Percentiles rank a stretch among this genome's conserved stretches.
Evolutionary conservation across 2,888 invertebrate species (phyloP).

Genomic region (Chrysodeixis includens): DNA sequence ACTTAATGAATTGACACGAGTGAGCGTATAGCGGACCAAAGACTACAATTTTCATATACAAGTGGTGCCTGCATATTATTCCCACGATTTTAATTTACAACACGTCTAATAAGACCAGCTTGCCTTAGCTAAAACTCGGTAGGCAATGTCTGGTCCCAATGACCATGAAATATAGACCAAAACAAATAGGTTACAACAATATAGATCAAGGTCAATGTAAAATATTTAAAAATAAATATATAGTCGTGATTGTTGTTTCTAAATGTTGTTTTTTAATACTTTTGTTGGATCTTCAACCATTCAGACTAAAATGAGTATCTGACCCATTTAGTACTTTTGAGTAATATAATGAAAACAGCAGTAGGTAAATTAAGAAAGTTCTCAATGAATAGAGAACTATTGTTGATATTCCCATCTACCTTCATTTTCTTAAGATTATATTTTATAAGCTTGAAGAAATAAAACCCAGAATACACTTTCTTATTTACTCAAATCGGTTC

Average conservation of each 20-base stretch:
- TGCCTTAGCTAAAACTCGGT: neutral
- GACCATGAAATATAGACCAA: neutral
- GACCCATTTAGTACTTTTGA: no score
- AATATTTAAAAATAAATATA: neutral
- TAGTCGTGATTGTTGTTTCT: neutral
- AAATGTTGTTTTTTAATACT: no score
- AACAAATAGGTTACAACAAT: neutral
- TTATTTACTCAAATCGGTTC: constrained; percentile 10
- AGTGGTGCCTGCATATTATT: neutral
- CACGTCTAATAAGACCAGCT: neutral
- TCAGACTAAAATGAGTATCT: no score
- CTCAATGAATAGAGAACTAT: no score
- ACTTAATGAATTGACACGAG: constrained; percentile 22
- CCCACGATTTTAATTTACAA: neutral
- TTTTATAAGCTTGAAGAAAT: constrained; percentile 2
- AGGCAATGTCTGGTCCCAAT: neutral
- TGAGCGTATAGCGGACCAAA: constrained; percentile 37
- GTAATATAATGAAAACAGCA: no score
- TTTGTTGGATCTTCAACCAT: no score
- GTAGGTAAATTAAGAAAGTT: no score
- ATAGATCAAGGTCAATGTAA: neutral
- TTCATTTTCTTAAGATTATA: no score
- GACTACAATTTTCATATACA: neutral
- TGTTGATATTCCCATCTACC: no score
- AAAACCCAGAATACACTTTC: constrained; percentile 14